phyloP scores from a whole-genome alignment of 2,888 invertebrate species.

The Hirudinaria manillensis region DNA sequence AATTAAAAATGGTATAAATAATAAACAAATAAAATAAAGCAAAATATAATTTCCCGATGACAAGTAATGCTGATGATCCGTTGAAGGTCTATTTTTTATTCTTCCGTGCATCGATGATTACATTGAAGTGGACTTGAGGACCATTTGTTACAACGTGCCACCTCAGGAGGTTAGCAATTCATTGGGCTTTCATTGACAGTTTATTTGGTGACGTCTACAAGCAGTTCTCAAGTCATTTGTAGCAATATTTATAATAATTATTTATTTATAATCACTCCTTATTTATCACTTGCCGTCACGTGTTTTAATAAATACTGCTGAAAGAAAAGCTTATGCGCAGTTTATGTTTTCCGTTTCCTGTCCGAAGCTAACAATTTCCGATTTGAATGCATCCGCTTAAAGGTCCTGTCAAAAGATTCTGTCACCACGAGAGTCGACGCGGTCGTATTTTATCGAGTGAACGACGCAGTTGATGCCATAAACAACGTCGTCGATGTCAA shows the following conservation, averaged over 20 bases:
- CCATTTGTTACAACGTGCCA: constrained; percentile 55
- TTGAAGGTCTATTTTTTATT: constrained; percentile 48
- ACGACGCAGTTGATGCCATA: background rate
- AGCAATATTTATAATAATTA: background rate
- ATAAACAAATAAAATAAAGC: background rate
- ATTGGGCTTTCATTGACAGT: background rate
- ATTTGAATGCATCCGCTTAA: background rate
- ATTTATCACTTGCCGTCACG: too few species aligned
- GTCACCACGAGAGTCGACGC: constrained; percentile 17
- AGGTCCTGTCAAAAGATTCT: constrained; percentile 28
- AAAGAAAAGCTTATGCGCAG: too few species aligned
- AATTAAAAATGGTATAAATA: background rate
- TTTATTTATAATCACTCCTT: background rate
- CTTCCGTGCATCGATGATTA: constrained; percentile 50
- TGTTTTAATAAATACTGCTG: too few species aligned
- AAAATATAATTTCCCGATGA: too few species aligned
- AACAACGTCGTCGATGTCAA: constrained; percentile 13
- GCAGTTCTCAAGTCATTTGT: background rate
- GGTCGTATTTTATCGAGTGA: constrained; percentile 10
- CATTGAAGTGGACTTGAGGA: constrained; percentile 49
- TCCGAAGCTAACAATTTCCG: too few species aligned
- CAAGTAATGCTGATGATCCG: too few species aligned
- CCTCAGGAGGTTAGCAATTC: constrained; percentile 49
- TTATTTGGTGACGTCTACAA: background rate
- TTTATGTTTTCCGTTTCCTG: too few species aligned